phyloP scores from a whole-genome alignment of 2,797 vertebrate genomes.

The Dromococcyx pavoninus region DNA sequence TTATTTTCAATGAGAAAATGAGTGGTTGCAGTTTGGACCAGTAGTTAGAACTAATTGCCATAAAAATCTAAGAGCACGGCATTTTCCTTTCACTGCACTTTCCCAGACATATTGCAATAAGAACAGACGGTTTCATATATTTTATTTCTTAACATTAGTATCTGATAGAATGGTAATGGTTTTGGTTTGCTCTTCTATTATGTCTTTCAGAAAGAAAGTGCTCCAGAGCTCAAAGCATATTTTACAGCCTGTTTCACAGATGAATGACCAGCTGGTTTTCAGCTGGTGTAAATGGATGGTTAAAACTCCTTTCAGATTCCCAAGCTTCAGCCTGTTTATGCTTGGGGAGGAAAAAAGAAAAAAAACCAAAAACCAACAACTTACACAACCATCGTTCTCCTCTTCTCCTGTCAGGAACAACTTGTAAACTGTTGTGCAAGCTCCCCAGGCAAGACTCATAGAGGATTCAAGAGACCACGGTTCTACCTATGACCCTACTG shows the following conservation, averaged over 20 bases:
- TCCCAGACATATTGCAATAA: neutral
- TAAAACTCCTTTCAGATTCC: neutral
- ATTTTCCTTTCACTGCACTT: neutral
- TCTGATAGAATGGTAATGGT: neutral
- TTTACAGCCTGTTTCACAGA: conserved; percentile 4
- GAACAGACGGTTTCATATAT: neutral
- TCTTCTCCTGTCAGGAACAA: neutral
- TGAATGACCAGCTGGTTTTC: no score
- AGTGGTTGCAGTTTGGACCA: neutral
- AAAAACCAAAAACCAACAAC: neutral
- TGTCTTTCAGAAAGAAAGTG: neutral
- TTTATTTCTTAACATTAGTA: neutral
- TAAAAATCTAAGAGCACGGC: neutral
- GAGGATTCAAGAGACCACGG: neutral
- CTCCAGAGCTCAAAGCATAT: neutral
- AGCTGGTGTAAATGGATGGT: neutral
- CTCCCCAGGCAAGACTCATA: neutral
- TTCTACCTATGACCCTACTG: neutral
- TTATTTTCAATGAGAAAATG: neutral
- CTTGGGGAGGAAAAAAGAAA: neutral
- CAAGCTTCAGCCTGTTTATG: neutral
- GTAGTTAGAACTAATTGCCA: neutral
- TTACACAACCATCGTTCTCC: neutral
- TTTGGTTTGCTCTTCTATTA: neutral
- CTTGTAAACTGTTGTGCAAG: neutral